Evolutionary conservation across 64 coral and sea anemone species (phyloP).

Genomic region (Porites lutea): DNA sequence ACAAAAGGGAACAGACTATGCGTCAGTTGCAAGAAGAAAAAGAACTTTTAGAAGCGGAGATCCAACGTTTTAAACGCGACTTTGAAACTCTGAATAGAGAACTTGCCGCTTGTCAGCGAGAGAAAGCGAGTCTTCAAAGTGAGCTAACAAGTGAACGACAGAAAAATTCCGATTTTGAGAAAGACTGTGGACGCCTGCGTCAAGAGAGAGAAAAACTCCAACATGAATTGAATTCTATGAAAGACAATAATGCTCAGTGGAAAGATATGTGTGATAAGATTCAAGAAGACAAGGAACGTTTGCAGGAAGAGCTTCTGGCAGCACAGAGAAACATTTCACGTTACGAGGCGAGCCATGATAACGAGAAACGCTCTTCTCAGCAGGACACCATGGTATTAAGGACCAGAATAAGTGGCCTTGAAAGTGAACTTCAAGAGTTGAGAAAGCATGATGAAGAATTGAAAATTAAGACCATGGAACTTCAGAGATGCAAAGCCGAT

Average conservation of each 20-base stretch:
- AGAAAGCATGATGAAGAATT: conserved; percentile 60
- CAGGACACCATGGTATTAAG: conserved; percentile 41
- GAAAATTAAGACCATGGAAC: conserved; percentile 52
- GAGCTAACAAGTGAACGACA: conserved; percentile 55
- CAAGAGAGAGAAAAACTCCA: conserved; percentile 83
- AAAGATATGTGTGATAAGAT: conserved; percentile 98
- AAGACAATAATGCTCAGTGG: conserved; percentile 89
- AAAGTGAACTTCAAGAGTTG: conserved; percentile 52
- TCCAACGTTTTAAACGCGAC: conserved; percentile 73
- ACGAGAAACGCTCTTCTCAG: conserved; percentile 65
- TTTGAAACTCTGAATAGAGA: conserved; percentile 72
- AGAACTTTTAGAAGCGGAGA: conserved; percentile 57
- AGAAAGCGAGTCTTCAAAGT: conserved; percentile 58
- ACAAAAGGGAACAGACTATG: conserved; percentile 54
- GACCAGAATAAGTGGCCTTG: conserved; percentile 70
- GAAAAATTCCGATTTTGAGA: conserved; percentile 41
- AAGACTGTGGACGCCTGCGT: conserved; percentile 34
- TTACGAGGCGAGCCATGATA: conserved; percentile 57
- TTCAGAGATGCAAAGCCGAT: conserved; percentile 48
- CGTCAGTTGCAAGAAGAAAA: conserved; percentile 71
- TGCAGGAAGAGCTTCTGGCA: conserved; percentile 80
- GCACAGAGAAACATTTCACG: conserved; percentile 66
- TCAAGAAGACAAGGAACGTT: conserved; percentile 86
- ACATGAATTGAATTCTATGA: conserved; percentile 81
- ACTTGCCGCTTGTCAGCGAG: conserved; percentile 64